A percentile compares a stretch with the other conserved stretches of the same genome.
Conservation (phyloP, 1,140 invertebrate genomes). For the Charaxes varanes region DNA sequence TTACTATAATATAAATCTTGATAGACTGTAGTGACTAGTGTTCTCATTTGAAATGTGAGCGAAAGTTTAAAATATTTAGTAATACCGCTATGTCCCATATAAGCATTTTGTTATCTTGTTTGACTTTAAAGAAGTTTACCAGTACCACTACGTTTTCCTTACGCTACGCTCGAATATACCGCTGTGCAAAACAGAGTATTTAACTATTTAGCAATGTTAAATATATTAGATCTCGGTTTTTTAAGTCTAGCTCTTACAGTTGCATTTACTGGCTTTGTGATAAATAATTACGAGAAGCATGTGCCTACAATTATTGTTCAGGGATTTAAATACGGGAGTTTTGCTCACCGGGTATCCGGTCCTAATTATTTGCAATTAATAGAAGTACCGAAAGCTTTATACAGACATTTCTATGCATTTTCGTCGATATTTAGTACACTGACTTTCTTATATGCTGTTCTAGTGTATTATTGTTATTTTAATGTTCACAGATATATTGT, state of each 20-base stretch:
- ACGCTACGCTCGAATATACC: too few species aligned
- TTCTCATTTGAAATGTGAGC: slow-evolving; percentile 6
- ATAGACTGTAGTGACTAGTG: too few species aligned
- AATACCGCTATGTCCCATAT: slow-evolving; percentile 25
- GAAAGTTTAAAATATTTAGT: slow-evolving; percentile 12
- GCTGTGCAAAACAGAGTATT: too few species aligned
- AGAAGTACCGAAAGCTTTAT: slow-evolving; percentile 84
- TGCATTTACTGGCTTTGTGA: slow-evolving; percentile 73
- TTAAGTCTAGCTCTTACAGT: slow-evolving; percentile 67
- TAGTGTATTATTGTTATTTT: slow-evolving; percentile 70
- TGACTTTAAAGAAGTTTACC: background rate
- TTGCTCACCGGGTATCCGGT: slow-evolving; percentile 70
- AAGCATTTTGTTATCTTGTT: background rate
- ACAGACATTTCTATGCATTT: slow-evolving; percentile 84
- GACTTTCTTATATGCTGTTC: slow-evolving; percentile 65
- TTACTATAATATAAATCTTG: too few species aligned
- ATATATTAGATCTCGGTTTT: slow-evolving; percentile 76
- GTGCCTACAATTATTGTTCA: slow-evolving; percentile 78
- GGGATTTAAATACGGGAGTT: slow-evolving; percentile 81
- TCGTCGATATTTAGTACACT: slow-evolving; percentile 73
- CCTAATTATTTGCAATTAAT: slow-evolving; percentile 67
- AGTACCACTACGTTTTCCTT: too few species aligned
- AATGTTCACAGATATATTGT: slow-evolving; percentile 62
- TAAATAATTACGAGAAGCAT: slow-evolving; percentile 77
- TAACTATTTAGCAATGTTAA: slow-evolving; percentile 55